These are phyloP conservation scores for Daboia siamensis DNA, from an alignment of 2,113 vertebrate genomes.

Conservation along the genomic window DNA sequence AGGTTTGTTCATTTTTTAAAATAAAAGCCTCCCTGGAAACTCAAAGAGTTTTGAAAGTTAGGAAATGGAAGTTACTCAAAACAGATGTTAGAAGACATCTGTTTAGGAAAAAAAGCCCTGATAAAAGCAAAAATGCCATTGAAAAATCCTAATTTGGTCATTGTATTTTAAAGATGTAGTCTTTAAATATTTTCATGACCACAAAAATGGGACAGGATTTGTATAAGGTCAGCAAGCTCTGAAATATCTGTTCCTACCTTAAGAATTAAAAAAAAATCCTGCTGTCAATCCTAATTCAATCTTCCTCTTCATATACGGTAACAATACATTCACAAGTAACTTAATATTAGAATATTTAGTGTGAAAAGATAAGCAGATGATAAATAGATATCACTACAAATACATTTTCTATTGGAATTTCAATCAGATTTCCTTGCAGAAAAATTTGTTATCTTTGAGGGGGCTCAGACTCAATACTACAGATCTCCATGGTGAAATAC, in stretches of 20 bases:
- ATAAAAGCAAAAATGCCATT: background rate
- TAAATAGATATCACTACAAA: background rate
- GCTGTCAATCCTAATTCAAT: background rate
- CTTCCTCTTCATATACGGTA: background rate
- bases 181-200: background rate
- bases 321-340: background rate
- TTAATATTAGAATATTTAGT: background rate
- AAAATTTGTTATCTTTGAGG: background rate
- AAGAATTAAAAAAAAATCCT: background rate
- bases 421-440: background rate
- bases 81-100: background rate
- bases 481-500: background rate
- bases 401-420: background rate
- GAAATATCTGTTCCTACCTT: background rate
- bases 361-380: background rate
- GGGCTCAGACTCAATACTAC: slow-evolving; percentile 3
- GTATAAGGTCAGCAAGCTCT: background rate
- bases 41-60: background rate
- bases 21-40: background rate
- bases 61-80: background rate
- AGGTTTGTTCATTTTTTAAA: background rate
- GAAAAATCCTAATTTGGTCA: background rate
- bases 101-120: background rate
- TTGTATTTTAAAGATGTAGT: background rate
- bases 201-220: background rate